These are phyloP conservation scores for Drosophila watanabei DNA, from an alignment of 1,140 invertebrate genomes.

Conservation along the genomic window DNA sequence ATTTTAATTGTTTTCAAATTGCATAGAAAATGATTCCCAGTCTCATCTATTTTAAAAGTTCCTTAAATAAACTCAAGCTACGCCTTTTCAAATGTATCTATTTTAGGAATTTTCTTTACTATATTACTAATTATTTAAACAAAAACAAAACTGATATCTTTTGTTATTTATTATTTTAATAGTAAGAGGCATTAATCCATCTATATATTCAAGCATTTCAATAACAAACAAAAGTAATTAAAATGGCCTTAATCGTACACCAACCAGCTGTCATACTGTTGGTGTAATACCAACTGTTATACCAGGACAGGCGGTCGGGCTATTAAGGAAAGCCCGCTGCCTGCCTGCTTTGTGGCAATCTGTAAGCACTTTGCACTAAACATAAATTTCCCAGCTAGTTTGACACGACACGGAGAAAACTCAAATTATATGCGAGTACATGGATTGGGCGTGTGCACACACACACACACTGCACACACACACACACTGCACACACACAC, in stretches of 20 bases:
- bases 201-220: background rate
- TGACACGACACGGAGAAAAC: constrained; percentile 51
- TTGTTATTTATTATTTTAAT: too few species aligned
- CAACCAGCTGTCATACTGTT: constrained; percentile 4
- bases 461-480: constrained; percentile 4
- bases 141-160: too few species aligned
- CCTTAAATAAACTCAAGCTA: background rate
- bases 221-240: constrained; percentile 2
- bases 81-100: too few species aligned
- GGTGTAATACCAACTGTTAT: constrained; percentile 20
- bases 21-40: background rate
- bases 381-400: constrained; percentile 47
- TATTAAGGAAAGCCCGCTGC: constrained; percentile 9
- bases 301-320: constrained; percentile 1
- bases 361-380: constrained; percentile 29
- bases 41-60: too few species aligned
- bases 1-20: background rate
- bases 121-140: background rate
- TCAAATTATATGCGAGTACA: constrained; percentile 63
- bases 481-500: background rate
- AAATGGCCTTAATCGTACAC: background rate
- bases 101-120: background rate
- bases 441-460: constrained; percentile 45
- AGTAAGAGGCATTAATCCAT: background rate
- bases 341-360: constrained; percentile 14